A percentile compares a stretch with the other conserved stretches of the same genome.
Conservation (phyloP, 2,888 invertebrate species). For the Brenthis daphne region DNA sequence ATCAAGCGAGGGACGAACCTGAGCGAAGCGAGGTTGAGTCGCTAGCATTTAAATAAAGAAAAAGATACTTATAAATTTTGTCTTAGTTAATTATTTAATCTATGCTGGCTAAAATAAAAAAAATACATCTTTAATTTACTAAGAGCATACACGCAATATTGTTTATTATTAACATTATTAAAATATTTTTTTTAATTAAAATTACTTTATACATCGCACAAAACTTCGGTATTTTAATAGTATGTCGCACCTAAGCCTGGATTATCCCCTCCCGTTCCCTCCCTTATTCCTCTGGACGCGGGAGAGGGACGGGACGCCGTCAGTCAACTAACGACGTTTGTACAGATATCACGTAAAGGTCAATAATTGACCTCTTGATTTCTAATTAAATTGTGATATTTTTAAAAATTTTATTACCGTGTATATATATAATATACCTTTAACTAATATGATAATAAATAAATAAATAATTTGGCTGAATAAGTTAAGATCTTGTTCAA, state of each 20-base stretch:
- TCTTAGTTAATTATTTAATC: too few species aligned
- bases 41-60: too few species aligned
- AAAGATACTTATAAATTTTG: too few species aligned
- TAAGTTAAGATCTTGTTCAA: neutral
- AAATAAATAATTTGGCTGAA: neutral
- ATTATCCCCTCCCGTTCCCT: constrained; percentile 51
- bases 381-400: constrained; percentile 10
- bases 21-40: too few species aligned
- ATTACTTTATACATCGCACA: neutral
- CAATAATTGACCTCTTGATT: constrained; percentile 30
- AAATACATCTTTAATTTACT: too few species aligned
- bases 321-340: constrained; percentile 62
- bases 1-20: too few species aligned
- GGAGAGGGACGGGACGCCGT: constrained; percentile 51
- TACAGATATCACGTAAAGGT: constrained; percentile 51
- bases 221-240: neutral
- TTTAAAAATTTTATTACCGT: neutral
- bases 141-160: too few species aligned
- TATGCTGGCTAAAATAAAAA: too few species aligned
- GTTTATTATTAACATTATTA: neutral
- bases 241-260: constrained; percentile 30
- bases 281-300: constrained; percentile 62
- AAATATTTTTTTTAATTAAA: neutral
- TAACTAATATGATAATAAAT: constrained; percentile 4
- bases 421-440: too few species aligned